Evolutionary conservation across 2,888 invertebrate species (phyloP).

Genomic region (Ctena decussata): DNA sequence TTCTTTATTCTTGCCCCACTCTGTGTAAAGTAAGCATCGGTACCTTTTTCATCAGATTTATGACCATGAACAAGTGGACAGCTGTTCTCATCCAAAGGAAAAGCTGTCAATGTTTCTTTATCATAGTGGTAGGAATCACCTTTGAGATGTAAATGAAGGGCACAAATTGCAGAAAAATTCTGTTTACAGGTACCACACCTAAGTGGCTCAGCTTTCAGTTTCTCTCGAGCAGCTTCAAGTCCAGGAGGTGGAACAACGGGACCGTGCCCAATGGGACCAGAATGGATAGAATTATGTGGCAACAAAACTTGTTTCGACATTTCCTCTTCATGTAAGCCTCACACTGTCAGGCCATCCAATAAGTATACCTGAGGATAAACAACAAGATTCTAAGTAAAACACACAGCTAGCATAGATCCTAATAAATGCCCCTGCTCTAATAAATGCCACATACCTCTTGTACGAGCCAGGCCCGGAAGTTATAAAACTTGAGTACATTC

Average conservation of each 20-base stretch:
- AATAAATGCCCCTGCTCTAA: too few relatives aligned
- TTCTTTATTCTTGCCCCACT: neutral
- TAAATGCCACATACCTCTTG: too few relatives aligned
- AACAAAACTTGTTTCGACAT: neutral
- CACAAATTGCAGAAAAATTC: neutral
- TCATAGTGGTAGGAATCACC: constrained; percentile 8
- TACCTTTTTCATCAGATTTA: neutral
- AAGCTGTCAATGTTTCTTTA: neutral
- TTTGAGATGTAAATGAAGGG: neutral
- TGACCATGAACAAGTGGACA: neutral
- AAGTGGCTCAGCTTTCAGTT: neutral
- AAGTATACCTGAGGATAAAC: too few relatives aligned
- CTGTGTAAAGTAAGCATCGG: neutral
- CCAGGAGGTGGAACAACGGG: neutral
- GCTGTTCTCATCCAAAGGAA: neutral
- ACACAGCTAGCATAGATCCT: too few relatives aligned
- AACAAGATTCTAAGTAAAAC: too few relatives aligned
- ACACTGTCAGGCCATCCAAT: too few relatives aligned
- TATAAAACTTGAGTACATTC: too few relatives aligned
- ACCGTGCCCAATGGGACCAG: neutral
- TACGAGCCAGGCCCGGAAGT: too few relatives aligned
- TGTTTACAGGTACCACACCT: neutral
- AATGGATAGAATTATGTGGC: neutral
- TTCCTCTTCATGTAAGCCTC: too few relatives aligned
- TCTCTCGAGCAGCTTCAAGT: neutral